phyloP scores from a whole-genome alignment of 2,113 vertebrate species.

The Chloebia gouldiae region DNA sequence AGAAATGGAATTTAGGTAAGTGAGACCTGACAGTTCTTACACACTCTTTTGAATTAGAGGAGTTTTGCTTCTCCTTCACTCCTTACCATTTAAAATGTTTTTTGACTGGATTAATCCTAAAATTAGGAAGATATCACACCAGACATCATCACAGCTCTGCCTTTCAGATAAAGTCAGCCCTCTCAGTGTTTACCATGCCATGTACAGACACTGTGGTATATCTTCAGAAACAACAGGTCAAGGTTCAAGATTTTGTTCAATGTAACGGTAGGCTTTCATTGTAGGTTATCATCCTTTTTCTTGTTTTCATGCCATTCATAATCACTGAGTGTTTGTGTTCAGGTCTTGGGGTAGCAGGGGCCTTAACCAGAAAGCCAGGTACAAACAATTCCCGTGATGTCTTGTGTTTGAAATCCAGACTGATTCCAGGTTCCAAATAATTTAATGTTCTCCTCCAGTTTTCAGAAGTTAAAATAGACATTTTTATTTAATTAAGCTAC shows the following conservation, averaged over 20 bases:
- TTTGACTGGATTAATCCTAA: background rate
- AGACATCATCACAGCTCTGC: background rate
- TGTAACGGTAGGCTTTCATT: background rate
- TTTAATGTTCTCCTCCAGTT: background rate
- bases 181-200: background rate
- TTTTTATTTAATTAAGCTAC: conserved; percentile 52
- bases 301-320: background rate
- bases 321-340: conserved; percentile 14
- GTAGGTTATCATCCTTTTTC: background rate
- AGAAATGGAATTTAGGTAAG: background rate
- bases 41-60: background rate
- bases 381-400: background rate
- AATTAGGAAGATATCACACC: background rate
- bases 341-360: background rate
- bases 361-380: background rate
- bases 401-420: background rate
- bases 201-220: background rate
- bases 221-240: background rate
- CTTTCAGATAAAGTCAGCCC: background rate
- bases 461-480: conserved; percentile 45
- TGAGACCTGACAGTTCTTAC: background rate
- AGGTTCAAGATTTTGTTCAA: background rate
- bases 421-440: background rate
- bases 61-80: background rate
- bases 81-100: background rate